Percentiles rank a stretch among this genome's conserved stretches.
Conservation (phyloP, 1,140 invertebrate genomes). For the Eumaeus atala region DNA sequence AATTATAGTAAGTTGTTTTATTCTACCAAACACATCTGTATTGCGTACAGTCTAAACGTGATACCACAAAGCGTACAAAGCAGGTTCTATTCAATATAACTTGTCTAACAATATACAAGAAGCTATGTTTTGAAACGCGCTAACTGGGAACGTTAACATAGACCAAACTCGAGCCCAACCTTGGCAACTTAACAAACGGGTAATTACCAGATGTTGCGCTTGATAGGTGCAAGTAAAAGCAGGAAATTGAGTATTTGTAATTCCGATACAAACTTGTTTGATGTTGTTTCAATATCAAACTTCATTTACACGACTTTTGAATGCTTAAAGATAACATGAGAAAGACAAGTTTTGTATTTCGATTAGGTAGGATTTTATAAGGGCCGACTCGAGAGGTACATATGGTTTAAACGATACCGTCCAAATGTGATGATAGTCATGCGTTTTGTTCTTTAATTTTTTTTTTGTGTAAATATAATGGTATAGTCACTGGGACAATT, state of each 20-base stretch:
- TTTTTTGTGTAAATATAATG: too few relatives aligned
- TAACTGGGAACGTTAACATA: slow-evolving; percentile 5
- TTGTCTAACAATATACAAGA: background rate
- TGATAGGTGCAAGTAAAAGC: slow-evolving; percentile 2
- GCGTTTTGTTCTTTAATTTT: too few relatives aligned
- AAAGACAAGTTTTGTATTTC: too few relatives aligned
- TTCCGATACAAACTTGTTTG: background rate
- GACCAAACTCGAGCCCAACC: background rate
- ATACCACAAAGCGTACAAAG: background rate
- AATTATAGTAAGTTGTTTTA: too few relatives aligned
- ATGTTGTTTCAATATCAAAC: too few relatives aligned
- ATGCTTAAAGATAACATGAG: too few relatives aligned
- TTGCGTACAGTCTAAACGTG: background rate
- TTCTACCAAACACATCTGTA: background rate
- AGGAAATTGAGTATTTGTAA: background rate
- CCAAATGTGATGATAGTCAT: too few relatives aligned
- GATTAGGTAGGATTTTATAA: too few relatives aligned
- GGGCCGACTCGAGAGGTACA: too few relatives aligned
- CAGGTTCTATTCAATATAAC: slow-evolving; percentile 10
- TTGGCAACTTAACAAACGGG: slow-evolving; percentile 6
- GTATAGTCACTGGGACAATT: too few relatives aligned
- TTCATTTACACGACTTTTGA: too few relatives aligned
- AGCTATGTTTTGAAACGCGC: slow-evolving; percentile 8
- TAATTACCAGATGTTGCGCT: background rate
- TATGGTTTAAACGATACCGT: too few relatives aligned